phyloP scores from a whole-genome alignment of 2,113 vertebrate genomes.

The Cranoglanis bouderius region DNA sequence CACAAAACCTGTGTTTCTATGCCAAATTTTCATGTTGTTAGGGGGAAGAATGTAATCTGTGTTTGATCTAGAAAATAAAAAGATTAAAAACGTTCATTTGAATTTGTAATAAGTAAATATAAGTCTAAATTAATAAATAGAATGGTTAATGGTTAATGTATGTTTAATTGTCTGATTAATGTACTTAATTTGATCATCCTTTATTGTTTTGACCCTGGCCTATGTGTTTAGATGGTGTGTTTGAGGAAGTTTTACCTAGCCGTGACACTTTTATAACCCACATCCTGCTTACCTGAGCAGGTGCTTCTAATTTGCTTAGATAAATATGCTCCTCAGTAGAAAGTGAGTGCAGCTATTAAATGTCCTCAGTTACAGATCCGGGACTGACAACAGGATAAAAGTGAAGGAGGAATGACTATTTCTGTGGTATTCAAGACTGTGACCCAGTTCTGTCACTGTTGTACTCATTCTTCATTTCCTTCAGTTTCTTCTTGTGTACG shows the following conservation, averaged over 20 bases:
- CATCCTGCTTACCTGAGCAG: slow-evolving; percentile 31
- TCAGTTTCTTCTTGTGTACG: not conserved
- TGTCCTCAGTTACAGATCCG: not conserved
- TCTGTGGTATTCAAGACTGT: not conserved
- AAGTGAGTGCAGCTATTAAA: slow-evolving; percentile 6
- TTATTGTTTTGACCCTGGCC: no score
- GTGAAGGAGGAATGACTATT: not conserved
- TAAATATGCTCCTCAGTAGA: slow-evolving; percentile 16
- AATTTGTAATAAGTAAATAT: not conserved
- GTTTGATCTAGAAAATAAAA: not conserved
- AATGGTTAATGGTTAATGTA: not conserved
- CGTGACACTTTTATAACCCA: slow-evolving; percentile 31
- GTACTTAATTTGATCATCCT: not conserved
- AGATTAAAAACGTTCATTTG: not conserved
- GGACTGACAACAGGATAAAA: not conserved
- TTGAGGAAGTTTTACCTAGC: not conserved
- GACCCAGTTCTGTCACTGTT: not conserved
- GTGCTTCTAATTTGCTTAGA: slow-evolving; percentile 27
- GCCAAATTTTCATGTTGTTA: not conserved
- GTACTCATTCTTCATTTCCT: not conserved
- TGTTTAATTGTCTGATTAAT: not conserved
- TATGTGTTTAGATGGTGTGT: not conserved
- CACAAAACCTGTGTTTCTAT: not conserved
- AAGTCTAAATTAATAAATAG: not conserved
- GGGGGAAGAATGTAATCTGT: not conserved